A percentile compares a stretch with the other conserved stretches of the same genome.
Evolutionary conservation across 2,888 invertebrate species (phyloP).

Genomic region (Amblyjoppa fuscipennis): DNA sequence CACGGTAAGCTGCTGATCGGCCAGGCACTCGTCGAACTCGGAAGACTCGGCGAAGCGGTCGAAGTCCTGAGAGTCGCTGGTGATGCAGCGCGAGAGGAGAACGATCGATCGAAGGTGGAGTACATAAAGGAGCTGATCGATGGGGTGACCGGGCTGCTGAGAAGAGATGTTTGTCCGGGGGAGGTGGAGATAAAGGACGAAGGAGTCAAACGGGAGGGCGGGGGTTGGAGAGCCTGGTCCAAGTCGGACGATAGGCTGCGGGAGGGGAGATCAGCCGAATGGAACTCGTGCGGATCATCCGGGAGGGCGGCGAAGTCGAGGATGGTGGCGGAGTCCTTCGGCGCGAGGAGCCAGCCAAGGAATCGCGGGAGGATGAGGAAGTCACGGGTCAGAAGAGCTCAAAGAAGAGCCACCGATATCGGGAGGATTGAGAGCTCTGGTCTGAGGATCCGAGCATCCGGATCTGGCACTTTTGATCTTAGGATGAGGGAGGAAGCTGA

Average conservation of each 20-base stretch:
- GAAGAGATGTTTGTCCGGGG: constrained; percentile 6
- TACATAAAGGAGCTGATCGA: constrained; percentile 77
- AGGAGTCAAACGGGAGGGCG: background rate
- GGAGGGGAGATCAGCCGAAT: background rate
- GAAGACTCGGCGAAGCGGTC: constrained; percentile 75
- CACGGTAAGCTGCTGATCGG: constrained; percentile 77
- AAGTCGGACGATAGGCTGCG: background rate
- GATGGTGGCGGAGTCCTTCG: background rate
- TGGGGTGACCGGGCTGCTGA: constrained; percentile 66
- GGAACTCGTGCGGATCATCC: background rate
- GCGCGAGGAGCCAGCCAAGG: background rate
- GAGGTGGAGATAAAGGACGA: background rate
- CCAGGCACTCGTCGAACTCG: constrained; percentile 76
- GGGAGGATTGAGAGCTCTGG: background rate
- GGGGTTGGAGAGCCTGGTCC: constrained; percentile 13
- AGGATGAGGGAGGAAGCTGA: background rate
- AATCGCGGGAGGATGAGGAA: background rate
- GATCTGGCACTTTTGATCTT: constrained; percentile 7
- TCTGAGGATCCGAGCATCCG: background rate
- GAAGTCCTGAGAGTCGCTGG: constrained; percentile 71
- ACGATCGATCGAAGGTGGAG: constrained; percentile 66
- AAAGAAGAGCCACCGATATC: background rate
- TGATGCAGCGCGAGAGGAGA: constrained; percentile 70
- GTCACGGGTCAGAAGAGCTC: background rate
- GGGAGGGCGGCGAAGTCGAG: background rate